A percentile compares a stretch with the other conserved stretches of the same genome.
Evolutionary conservation across 1,140 invertebrate genomes (phyloP).

Genomic region (Metaphire vulgaris): DNA sequence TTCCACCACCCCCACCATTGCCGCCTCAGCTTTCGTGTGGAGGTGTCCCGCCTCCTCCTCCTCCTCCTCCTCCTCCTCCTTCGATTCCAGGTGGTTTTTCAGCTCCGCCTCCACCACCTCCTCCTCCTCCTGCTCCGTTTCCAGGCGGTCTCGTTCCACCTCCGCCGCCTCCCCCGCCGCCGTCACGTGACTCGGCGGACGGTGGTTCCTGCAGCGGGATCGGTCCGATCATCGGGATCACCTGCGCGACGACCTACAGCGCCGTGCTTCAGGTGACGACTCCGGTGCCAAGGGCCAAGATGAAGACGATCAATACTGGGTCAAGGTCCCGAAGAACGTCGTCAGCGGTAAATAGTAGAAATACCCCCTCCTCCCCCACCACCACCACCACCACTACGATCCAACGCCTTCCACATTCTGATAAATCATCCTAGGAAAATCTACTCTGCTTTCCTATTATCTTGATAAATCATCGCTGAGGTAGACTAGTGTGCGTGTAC

Average conservation of each 20-base stretch:
- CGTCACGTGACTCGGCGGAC: background rate
- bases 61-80: conserved; percentile 37
- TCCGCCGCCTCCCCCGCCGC: conserved; percentile 13
- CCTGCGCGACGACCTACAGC: too few species aligned
- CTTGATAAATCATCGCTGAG: too few species aligned
- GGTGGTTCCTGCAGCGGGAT: conserved; percentile 48
- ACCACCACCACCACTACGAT: too few species aligned
- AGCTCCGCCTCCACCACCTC: conserved; percentile 18
- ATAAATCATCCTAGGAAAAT: too few species aligned
- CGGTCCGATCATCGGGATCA: conserved; percentile 35
- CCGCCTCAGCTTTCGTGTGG: too few species aligned
- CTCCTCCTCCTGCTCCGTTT: conserved; percentile 18
- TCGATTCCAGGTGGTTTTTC: background rate
- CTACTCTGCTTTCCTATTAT: too few species aligned
- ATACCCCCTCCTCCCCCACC: too few species aligned
- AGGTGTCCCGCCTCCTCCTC: too few species aligned
- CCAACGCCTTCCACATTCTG: too few species aligned
- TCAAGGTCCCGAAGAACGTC: background rate
- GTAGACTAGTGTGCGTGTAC: too few species aligned
- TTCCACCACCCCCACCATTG: conserved; percentile 46
- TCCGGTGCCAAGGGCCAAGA: background rate
- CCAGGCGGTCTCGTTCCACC: conserved; percentile 14
- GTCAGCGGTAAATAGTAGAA: background rate
- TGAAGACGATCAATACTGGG: background rate
- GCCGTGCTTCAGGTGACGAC: too few species aligned